These are phyloP conservation scores for Pteruthius melanotis DNA, from an alignment of 2,113 vertebrate genomes.

Conservation along the genomic window DNA sequence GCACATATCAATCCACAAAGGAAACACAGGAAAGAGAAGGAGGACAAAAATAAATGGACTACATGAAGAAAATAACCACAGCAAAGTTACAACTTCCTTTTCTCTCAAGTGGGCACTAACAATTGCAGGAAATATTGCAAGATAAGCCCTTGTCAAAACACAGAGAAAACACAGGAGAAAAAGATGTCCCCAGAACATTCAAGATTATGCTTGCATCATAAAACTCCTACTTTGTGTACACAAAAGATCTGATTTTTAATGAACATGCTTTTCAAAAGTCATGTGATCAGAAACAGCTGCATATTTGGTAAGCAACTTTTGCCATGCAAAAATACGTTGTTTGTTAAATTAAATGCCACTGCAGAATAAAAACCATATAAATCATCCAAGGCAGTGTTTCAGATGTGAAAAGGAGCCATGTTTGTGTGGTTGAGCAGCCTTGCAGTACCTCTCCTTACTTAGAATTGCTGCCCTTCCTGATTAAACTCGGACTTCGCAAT, in stretches of 20 bases:
- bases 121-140: slow-evolving; percentile 7
- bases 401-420: background rate
- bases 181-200: background rate
- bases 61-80: background rate
- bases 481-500: background rate
- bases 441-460: background rate
- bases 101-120: background rate
- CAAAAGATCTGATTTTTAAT: background rate
- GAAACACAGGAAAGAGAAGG: background rate
- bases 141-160: background rate
- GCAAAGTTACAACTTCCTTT: background rate
- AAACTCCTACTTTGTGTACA: background rate
- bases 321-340: background rate
- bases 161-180: background rate
- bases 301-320: background rate
- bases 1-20: background rate
- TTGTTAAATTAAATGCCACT: background rate
- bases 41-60: background rate
- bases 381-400: background rate
- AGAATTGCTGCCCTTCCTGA: background rate
- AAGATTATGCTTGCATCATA: background rate
- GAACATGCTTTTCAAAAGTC: background rate
- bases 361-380: background rate
- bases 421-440: fast-evolving
- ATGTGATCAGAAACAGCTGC: background rate